Conservation (phyloP, 2,113 vertebrate genomes). For the Brachyistius frenatus region DNA sequence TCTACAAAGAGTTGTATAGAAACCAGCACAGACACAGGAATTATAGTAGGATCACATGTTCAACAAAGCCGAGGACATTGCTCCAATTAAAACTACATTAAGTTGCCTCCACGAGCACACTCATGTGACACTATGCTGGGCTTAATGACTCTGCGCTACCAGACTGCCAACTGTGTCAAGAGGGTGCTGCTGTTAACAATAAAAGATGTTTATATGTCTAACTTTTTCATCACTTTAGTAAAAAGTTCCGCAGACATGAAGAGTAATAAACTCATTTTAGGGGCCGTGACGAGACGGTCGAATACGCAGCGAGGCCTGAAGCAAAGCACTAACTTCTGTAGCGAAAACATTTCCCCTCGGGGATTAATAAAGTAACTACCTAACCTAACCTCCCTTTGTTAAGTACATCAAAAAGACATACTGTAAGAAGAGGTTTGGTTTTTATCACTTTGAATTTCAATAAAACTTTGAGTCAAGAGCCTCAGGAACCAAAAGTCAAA, state of each 20-base stretch:
- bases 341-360: too few species aligned
- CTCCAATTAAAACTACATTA: conserved; percentile 6
- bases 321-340: background rate
- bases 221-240: too few species aligned
- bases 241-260: background rate
- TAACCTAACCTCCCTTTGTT: background rate
- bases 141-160: conserved; percentile 8
- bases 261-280: background rate
- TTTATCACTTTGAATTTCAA: conserved; percentile 7
- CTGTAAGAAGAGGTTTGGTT: conserved; percentile 1
- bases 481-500: background rate
- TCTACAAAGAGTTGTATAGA: background rate
- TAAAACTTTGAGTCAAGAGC: background rate
- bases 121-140: conserved; percentile 28
- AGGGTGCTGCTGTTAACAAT: too few species aligned
- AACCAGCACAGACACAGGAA: conserved; percentile 33
- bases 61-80: conserved; percentile 35
- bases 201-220: too few species aligned
- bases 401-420: conserved; percentile 12
- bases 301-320: background rate
- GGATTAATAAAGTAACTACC: too few species aligned
- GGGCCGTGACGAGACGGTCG: background rate
- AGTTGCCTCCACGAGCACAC: background rate
- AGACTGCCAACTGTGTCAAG: background rate
- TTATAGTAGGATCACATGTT: conserved; percentile 27